Percentiles rank a stretch among this genome's conserved stretches.
phyloP scores from a whole-genome alignment of 2,113 vertebrate species.

The Silurus meridionalis region DNA sequence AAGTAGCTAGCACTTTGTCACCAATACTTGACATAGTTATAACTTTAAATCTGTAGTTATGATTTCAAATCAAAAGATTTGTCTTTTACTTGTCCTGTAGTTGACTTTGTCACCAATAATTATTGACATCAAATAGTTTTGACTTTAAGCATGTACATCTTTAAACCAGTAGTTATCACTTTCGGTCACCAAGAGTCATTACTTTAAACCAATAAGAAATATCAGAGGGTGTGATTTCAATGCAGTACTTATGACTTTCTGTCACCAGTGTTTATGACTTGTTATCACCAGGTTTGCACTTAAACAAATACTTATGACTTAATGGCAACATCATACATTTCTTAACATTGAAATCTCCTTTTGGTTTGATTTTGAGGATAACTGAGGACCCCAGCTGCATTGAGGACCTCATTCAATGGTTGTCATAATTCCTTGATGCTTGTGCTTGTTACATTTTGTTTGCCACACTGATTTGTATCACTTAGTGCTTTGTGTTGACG shows the following conservation, averaged over 20 bases:
- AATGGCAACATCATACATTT: background rate
- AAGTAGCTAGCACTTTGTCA: too few species aligned
- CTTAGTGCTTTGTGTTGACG: constrained; percentile 15
- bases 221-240: background rate
- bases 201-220: background rate
- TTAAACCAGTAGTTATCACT: background rate
- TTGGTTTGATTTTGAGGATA: background rate
- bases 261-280: background rate
- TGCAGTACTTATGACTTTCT: background rate
- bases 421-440: background rate
- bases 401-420: background rate
- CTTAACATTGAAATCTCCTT: background rate
- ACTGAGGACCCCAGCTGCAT: background rate
- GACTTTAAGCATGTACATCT: background rate
- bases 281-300: background rate
- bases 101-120: background rate
- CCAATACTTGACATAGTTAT: too few species aligned
- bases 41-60: background rate
- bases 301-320: background rate
- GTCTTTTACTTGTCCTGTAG: too few species aligned
- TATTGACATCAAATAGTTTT: background rate
- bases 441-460: constrained; percentile 6
- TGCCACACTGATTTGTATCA: constrained; percentile 16
- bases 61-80: background rate
- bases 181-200: background rate